These are phyloP conservation scores for Schrankia costaestrigalis DNA, from an alignment of 2,888 invertebrate species.

Conservation along the genomic window DNA sequence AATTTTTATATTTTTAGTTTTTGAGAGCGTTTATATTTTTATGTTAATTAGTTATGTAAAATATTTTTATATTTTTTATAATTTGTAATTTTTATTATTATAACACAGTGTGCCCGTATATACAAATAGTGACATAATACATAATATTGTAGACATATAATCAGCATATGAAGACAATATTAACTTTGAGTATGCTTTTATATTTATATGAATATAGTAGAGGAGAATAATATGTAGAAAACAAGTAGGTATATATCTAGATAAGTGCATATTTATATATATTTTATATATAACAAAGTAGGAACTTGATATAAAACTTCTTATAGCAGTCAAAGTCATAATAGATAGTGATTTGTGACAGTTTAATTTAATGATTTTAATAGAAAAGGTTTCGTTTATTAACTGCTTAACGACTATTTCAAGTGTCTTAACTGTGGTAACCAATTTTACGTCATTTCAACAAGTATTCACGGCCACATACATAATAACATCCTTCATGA, in stretches of 20 bases:
- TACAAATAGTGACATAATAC: conserved; percentile 64
- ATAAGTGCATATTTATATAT: conserved; percentile 50
- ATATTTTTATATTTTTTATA: conserved; percentile 42
- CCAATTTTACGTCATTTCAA: conserved; percentile 20
- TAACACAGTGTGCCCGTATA: conserved; percentile 76
- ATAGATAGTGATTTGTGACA: conserved; percentile 19
- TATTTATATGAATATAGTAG: conserved; percentile 68
- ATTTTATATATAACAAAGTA: conserved; percentile 33
- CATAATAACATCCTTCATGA: conserved; percentile 38
- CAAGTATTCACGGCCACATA: conserved; percentile 37
- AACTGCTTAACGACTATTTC: conserved; percentile 15
- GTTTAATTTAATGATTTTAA: conserved; percentile 16
- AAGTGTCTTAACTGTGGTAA: conserved; percentile 21
- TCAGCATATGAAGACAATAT: conserved; percentile 65
- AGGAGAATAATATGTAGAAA: conserved; percentile 58
- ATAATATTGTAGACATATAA: conserved; percentile 66
- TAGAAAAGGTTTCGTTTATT: conserved; percentile 13
- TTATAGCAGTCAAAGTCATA: conserved; percentile 27
- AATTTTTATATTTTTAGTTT: conserved; percentile 47
- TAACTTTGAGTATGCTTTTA: conserved; percentile 74
- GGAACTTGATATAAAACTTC: conserved; percentile 20
- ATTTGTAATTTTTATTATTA: conserved; percentile 44
- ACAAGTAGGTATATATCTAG: conserved; percentile 59
- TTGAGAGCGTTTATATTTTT: conserved; percentile 65
- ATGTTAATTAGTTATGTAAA: conserved; percentile 60